Evolutionary conservation across 2,797 vertebrate species (phyloP), one percentile per base, ranked within the genome.

Genomic region (Cynodonichthys magdalenae): DNA sequence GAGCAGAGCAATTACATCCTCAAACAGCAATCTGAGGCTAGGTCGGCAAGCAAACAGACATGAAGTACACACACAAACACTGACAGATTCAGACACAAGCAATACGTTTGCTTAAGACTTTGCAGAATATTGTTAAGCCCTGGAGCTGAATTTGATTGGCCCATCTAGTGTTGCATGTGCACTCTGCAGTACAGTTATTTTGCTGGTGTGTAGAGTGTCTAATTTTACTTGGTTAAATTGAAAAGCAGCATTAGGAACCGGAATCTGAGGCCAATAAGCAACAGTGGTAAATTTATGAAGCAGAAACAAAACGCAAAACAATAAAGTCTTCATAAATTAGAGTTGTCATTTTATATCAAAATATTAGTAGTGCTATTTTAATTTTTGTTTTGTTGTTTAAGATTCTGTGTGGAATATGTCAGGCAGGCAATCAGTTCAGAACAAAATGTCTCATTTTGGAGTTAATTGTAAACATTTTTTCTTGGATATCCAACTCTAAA

Each of bases 1-100:
- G 89, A 92, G 89, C 90, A 89, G 87, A 92, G 89, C 89, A 92
- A 93, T 93, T 93, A 92, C 91, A 93, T 92, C 89, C 89, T 91
- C 90, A 92, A 90, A 92, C 91, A 91, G 83, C 89, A 87, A 92
- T 90, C 92, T 90, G 82, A 89, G 71, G 85, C 87, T 74, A 66
- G 83, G 88, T 83, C 79, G 81, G 85, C 87, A 86, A 87, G 86
- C 90, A 90, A 92, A 93, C 91, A 92, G 74, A 88, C 88, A 67
- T 86, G 80, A 87, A 82, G 84, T 87, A 84, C 86, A 86, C 89
- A 91, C 81, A 89, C 88, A 89, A 85, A 92, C 87, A 91, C 85
- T 74, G 82, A 81, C 85, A 73, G 72, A 88, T 90, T 88, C 82
- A 85, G 80, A 89, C 90, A 88, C 74, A 77, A 79, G 84, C 83